phyloP scores from a whole-genome alignment of 2,797 vertebrate species.

The Liparis tanakae region DNA sequence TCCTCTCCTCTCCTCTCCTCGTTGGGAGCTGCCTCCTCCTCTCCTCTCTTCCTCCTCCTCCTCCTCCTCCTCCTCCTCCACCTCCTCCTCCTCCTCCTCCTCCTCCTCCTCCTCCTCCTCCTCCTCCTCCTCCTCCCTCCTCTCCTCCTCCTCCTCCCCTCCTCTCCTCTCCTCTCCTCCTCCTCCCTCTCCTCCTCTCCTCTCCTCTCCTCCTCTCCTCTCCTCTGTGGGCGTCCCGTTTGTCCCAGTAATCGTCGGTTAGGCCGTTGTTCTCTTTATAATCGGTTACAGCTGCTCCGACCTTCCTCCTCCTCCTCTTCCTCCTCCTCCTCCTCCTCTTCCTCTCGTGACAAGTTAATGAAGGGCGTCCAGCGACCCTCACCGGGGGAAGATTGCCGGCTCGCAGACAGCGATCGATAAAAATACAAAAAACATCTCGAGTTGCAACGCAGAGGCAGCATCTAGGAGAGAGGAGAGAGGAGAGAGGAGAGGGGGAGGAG shows the following conservation, averaged over 20 bases:
- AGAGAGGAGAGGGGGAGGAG: slow-evolving; percentile 1
- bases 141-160: too few relatives aligned
- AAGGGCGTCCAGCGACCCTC: slow-evolving; percentile 39
- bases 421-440: slow-evolving; percentile 5
- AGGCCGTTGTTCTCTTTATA: slow-evolving; percentile 41
- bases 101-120: too few relatives aligned
- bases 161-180: too few relatives aligned
- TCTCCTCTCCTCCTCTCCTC: too few relatives aligned
- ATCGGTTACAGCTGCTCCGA: slow-evolving; percentile 61
- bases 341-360: slow-evolving; percentile 68
- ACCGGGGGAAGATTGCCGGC: slow-evolving; percentile 41
- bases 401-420: slow-evolving; percentile 41
- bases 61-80: too few relatives aligned
- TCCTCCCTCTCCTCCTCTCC: too few relatives aligned
- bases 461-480: neutral
- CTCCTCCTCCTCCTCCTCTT: slow-evolving; percentile 36
- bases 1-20: too few relatives aligned
- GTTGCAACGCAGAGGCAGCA: neutral
- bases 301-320: slow-evolving; percentile 37
- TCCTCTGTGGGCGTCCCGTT: slow-evolving; percentile 22
- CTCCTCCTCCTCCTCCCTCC: too few relatives aligned
- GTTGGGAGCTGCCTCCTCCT: too few relatives aligned
- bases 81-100: too few relatives aligned
- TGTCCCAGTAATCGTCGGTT: slow-evolving; percentile 66
- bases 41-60: too few relatives aligned